Evolutionary conservation across 2,797 vertebrate genomes (phyloP).

Genomic region (Epinephelus malabaricus): DNA sequence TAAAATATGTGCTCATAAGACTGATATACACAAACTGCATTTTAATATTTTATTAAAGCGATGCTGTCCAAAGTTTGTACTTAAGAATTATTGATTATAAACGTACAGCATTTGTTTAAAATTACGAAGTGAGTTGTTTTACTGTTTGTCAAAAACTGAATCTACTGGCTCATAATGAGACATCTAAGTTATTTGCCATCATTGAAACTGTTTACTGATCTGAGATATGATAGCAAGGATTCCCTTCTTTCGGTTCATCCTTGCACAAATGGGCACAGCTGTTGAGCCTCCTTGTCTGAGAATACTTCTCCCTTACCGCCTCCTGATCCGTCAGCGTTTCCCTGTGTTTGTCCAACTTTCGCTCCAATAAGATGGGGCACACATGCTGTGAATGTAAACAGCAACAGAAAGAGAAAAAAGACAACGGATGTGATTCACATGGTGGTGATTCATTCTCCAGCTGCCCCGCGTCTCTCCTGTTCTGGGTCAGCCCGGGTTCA

Average conservation of each 20-base stretch:
- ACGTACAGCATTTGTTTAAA: conserved; percentile 43
- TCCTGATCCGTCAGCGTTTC: conserved; percentile 51
- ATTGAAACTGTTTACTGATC: conserved; percentile 40
- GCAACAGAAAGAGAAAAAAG: conserved; percentile 63
- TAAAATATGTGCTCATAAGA: neutral
- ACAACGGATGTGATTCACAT: conserved; percentile 73
- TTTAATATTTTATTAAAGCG: conserved; percentile 7
- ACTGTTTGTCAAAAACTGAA: conserved; percentile 14
- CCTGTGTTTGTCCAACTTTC: conserved; percentile 61
- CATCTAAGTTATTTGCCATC: conserved; percentile 10
- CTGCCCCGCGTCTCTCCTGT: conserved; percentile 56
- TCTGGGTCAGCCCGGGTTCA: conserved; percentile 63
- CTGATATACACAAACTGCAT: neutral
- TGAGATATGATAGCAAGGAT: conserved; percentile 14
- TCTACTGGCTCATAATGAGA: conserved; percentile 37
- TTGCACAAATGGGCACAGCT: conserved; percentile 57
- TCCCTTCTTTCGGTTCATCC: conserved; percentile 9
- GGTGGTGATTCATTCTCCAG: conserved; percentile 70
- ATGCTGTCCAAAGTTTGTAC: neutral
- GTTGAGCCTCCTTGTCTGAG: conserved; percentile 56
- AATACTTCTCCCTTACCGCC: conserved; percentile 39
- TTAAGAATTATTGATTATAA: conserved; percentile 22
- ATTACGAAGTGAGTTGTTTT: conserved; percentile 23
- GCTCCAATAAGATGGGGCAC: conserved; percentile 62
- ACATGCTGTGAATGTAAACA: conserved; percentile 78